Conservation (phyloP, 2,113 vertebrate genomes). For the Sinocyclocheilus anshuiensis region DNA sequence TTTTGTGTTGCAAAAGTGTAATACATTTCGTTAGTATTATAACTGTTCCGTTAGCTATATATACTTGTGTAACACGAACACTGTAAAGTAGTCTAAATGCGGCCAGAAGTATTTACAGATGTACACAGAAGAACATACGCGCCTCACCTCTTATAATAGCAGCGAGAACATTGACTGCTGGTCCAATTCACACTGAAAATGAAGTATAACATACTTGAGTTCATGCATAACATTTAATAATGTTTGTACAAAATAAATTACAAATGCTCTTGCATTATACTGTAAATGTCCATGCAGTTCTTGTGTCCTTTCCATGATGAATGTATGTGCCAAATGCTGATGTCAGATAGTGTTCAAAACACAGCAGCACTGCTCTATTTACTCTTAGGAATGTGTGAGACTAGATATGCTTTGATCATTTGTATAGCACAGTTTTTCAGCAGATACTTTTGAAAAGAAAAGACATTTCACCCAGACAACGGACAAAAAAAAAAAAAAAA, state of each 20-base stretch:
- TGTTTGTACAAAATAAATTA: constrained; percentile 61
- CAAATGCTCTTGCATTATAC: constrained; percentile 45
- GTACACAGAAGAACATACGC: constrained; percentile 28
- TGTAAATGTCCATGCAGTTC: constrained; percentile 48
- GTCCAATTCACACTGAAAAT: constrained; percentile 41
- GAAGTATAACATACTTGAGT: constrained; percentile 51
- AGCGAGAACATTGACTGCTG: constrained; percentile 30
- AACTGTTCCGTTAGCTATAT: background rate
- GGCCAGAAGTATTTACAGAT: constrained; percentile 55
- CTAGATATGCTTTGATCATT: constrained; percentile 38
- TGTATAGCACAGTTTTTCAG: constrained; percentile 34
- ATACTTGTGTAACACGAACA: background rate
- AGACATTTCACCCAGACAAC: background rate
- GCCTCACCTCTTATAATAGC: constrained; percentile 3
- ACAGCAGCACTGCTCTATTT: constrained; percentile 36
- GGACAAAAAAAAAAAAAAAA: background rate
- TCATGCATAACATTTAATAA: constrained; percentile 62
- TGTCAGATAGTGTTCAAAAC: constrained; percentile 45
- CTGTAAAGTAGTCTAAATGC: background rate
- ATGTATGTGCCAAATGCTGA: constrained; percentile 38
- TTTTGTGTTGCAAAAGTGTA: background rate
- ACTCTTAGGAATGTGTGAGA: constrained; percentile 42
- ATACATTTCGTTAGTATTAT: background rate
- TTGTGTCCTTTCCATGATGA: constrained; percentile 16
- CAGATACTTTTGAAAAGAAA: constrained; percentile 6